Evolutionary conservation across 2,888 invertebrate genomes (phyloP).

Genomic region (Anodontia alba): DNA sequence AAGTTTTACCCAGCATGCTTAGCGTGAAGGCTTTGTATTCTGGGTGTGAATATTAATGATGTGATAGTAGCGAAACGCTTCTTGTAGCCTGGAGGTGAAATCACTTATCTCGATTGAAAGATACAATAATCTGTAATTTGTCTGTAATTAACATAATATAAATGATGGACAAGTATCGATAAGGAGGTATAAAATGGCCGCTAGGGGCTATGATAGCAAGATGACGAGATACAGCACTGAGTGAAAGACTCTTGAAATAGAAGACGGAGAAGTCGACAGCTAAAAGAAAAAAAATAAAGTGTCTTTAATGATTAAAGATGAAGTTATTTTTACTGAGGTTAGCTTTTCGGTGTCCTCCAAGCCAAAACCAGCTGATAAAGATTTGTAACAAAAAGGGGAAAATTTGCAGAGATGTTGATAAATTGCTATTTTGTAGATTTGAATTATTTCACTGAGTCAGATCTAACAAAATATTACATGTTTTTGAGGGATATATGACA

Average conservation of each 20-base stretch:
- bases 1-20: no score
- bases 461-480: no score
- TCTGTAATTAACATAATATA: conserved; percentile 65
- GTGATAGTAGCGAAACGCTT: background rate
- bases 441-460: no score
- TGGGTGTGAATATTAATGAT: conserved; percentile 14
- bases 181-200: conserved; percentile 47
- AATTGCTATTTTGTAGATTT: no score
- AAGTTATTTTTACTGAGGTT: background rate
- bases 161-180: conserved; percentile 14
- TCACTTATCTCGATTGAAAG: conserved; percentile 59
- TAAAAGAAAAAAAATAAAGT: background rate
- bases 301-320: background rate
- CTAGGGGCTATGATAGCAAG: conserved; percentile 12
- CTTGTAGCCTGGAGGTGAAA: conserved; percentile 26
- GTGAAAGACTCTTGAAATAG: background rate
- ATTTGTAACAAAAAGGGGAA: no score
- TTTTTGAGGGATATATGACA: no score
- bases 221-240: background rate
- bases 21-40: background rate
- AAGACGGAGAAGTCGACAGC: background rate
- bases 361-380: no score
- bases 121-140: conserved; percentile 66
- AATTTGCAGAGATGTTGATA: no score
- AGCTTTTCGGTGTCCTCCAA: no score